Base-by-base conservation (phyloP, 2,797 vertebrate genomes). In the Tadarida brasiliensis region DNA sequence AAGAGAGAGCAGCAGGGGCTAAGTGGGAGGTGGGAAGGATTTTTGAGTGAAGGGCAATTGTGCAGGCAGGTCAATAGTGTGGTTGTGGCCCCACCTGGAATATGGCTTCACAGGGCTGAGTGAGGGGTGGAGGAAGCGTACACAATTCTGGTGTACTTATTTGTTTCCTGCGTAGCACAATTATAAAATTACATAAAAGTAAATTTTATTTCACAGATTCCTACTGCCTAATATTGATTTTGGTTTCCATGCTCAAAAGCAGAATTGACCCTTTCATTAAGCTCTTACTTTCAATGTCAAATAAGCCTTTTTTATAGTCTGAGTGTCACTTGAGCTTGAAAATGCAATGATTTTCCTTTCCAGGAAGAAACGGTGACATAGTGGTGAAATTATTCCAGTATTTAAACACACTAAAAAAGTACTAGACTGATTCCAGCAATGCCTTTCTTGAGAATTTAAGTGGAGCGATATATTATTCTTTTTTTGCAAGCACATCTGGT, bases 261-360 rank as follows among this genome's bases (percentile, higher is more conserved):
- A 83, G 35, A 86, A 77, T 84, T 28, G 10, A 67, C 5, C 17
- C 77, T 33, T 83, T 90, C 33, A 82, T 83, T 94, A 92, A 95
- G 51, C 20, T 20, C 3, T 86, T 90, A 44, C 22, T 89, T 94
- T 92, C 28, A 78, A 94, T 89, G 39, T 59, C 16, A 88, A 70
- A 57, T 35, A 89, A 67, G 2, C 6, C 1, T 59, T 63, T 96
- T 59, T 63, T 96, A 82, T 49, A 88, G 19, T 57, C 20, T 81
- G 24, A 92, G 9, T 44, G 73, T 65, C 71, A 89, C 7, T 77
- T 81, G 74, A 96, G 7, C 1, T 81, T 78, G 77, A 83, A 89
- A 94, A 76, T 57, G 33, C 35, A 91, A 63, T 68, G 28, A 57
- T 84, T 95, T 96, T 73, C 4, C 11, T 94, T 91, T 87, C 57